Evolutionary conservation across 2,888 invertebrate species (phyloP).

Genomic region (Panopea generosa): DNA sequence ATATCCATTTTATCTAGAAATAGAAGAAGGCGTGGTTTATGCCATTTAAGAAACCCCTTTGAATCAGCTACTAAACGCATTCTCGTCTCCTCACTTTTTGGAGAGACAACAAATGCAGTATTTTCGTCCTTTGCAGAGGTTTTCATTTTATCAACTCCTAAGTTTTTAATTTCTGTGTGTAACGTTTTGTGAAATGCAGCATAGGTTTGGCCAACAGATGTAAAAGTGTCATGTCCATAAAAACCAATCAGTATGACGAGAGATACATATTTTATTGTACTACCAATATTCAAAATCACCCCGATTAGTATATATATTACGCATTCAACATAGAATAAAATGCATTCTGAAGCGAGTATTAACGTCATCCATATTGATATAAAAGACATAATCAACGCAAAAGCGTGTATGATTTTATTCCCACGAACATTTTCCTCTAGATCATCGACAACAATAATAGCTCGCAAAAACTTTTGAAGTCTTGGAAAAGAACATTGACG

Average conservation of each 20-base stretch:
- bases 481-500: neutral
- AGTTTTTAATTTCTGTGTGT: constrained; percentile 25
- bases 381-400: constrained; percentile 29
- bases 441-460: constrained; percentile 38
- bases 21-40: constrained; percentile 26
- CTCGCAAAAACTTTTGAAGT: no score
- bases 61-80: constrained; percentile 25
- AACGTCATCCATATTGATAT: constrained; percentile 37
- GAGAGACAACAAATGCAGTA: constrained; percentile 22
- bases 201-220: constrained; percentile 23
- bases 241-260: constrained; percentile 36
- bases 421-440: constrained; percentile 21
- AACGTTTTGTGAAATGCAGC: constrained; percentile 32
- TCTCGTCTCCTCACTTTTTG: neutral
- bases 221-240: constrained; percentile 47
- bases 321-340: constrained; percentile 50
- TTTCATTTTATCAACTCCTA: constrained; percentile 26
- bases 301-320: constrained; percentile 44
- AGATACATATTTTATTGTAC: constrained; percentile 43
- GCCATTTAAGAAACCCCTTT: constrained; percentile 35
- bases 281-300: constrained; percentile 37
- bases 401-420: constrained; percentile 34
- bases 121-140: constrained; percentile 36
- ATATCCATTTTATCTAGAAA: constrained; percentile 46
- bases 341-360: constrained; percentile 39